These are phyloP conservation scores for Candidula unifasciata DNA, from an alignment of 2,888 invertebrate genomes.

Conservation along the genomic window DNA sequence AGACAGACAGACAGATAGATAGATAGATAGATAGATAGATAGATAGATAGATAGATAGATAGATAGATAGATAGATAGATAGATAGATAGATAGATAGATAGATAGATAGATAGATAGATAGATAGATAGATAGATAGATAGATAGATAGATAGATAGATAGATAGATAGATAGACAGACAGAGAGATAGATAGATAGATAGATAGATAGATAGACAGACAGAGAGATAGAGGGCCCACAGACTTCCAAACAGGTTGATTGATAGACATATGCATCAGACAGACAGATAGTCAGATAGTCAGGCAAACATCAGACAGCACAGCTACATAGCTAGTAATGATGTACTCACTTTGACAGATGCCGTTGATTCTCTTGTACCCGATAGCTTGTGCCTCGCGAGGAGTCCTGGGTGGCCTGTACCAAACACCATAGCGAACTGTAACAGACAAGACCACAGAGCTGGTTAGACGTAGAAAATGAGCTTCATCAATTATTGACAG, in stretches of 20 bases:
- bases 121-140: slow-evolving; percentile 21
- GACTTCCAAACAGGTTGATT: too few relatives aligned
- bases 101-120: slow-evolving; percentile 25
- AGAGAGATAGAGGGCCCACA: slow-evolving; percentile 23
- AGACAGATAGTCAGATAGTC: neutral
- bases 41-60: slow-evolving; percentile 24
- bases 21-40: neutral
- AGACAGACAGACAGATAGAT: neutral
- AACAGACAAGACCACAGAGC: slow-evolving; percentile 8
- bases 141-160: slow-evolving; percentile 24
- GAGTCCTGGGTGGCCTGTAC: slow-evolving; percentile 49
- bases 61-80: neutral
- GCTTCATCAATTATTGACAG: too few relatives aligned
- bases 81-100: slow-evolving; percentile 14
- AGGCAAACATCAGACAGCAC: neutral
- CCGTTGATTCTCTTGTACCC: slow-evolving; percentile 51
- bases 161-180: slow-evolving; percentile 33
- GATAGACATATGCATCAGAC: neutral
- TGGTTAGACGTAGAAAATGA: neutral
- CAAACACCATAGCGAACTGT: slow-evolving; percentile 53
- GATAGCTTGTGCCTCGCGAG: slow-evolving; percentile 42
- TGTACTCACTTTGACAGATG: slow-evolving; percentile 51
- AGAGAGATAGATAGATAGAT: slow-evolving; percentile 30
- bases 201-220: neutral
- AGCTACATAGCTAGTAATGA: too few relatives aligned